Base-by-base conservation (phyloP, 2,888 invertebrate genomes). In the Dasysyrphus albostriatus region DNA sequence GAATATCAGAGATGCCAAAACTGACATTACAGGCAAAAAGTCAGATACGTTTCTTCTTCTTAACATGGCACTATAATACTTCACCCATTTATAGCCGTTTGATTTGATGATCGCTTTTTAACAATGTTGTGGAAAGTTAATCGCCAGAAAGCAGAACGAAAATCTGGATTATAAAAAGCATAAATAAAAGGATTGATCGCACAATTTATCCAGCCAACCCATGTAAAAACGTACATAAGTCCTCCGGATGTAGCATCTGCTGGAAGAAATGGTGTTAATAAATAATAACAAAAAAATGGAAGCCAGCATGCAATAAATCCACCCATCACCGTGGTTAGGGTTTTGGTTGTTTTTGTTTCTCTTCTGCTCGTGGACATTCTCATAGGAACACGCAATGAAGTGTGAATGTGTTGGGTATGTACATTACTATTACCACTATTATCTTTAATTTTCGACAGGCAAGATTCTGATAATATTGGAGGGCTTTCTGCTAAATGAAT, bases 131-230 rank as follows among this genome's bases (percentile, higher is more conserved):
- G 89, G 65, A 92, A 92, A 61, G 97, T 97, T 47, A 97, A 93
- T 88, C 97, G 94, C 97, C 97, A 97, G 90, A 97, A 97, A 0
- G 97, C 97, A 89, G 96, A 94, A 91, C 97, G 94, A 91, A 97
- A 97, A 91, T 97, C 97, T 0, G 96, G 96, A 88, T 97, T 97
- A 92, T 97, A 97, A 91, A 97, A 97, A 14, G 97, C 97, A 90
- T 98, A 98, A 90, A 98, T 98, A 91, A 97, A 97, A 0, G 98
- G 97, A 93, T 98, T 98, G 83, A 98, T 97, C 5, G 97, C 97
- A 0, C 97, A 97, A 91, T 98, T 98, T 88, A 97, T 95, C 97
- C 97, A 98, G 0, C 97, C 98, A 54, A 98, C 93, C 97, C 98
- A 98, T 0, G 97, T 97, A 74, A 97, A 93, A 85, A 96, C 95